Percentiles rank a stretch among this genome's conserved stretches.
These are phyloP conservation scores for Caenorhabditis zanzibari DNA, from an alignment of 2,888 invertebrate species.

Conservation along the genomic window DNA sequence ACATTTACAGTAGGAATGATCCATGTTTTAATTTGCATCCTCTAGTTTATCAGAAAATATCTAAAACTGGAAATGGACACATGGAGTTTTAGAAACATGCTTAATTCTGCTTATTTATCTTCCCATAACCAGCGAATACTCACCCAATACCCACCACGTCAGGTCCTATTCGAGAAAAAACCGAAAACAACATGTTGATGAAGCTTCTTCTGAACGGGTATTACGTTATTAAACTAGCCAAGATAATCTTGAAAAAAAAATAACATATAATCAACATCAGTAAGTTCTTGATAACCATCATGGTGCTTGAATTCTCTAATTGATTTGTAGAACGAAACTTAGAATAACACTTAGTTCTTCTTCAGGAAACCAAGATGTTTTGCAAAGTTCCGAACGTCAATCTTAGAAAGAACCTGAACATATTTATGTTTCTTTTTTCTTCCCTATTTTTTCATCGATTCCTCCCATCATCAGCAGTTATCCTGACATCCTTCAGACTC, in stretches of 20 bases:
- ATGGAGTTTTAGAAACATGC: too few relatives aligned
- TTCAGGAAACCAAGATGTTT: neutral
- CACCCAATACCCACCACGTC: too few relatives aligned
- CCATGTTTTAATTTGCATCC: constrained; percentile 18
- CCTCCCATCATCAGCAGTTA: constrained; percentile 13
- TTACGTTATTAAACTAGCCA: constrained; percentile 19
- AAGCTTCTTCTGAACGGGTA: constrained; percentile 2
- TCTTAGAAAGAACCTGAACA: neutral
- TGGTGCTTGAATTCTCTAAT: too few relatives aligned
- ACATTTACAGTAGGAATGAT: constrained; percentile 24
- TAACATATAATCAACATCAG: constrained; percentile 4
- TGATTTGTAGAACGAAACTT: too few relatives aligned
- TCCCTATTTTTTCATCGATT: neutral
- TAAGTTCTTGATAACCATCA: neutral
- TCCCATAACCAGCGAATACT: too few relatives aligned
- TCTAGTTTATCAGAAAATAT: neutral
- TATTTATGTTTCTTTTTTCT: neutral
- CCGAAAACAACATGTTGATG: constrained; percentile 33
- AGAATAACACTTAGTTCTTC: too few relatives aligned
- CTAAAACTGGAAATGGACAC: neutral
- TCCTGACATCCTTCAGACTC: constrained; percentile 26
- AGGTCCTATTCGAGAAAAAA: neutral
- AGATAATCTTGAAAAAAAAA: constrained; percentile 6
- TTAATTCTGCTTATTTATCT: too few relatives aligned
- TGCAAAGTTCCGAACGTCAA: neutral